These are phyloP conservation scores for Corbicula japonica DNA, from an alignment of 2,888 invertebrate species.

Conservation along the genomic window DNA sequence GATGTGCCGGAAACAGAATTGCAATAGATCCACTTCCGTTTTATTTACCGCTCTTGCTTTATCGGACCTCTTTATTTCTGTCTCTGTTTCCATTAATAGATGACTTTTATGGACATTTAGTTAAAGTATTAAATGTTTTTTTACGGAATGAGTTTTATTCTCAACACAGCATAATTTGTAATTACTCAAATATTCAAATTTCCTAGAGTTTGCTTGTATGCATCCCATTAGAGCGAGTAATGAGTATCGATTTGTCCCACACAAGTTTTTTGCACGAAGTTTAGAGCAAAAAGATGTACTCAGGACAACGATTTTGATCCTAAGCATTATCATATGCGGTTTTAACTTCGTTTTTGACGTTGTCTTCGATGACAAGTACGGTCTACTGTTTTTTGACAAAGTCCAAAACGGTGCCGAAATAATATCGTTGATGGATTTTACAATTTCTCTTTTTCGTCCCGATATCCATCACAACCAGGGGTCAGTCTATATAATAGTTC, in stretches of 20 bases:
- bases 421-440: conserved; percentile 31
- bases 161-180: not conserved
- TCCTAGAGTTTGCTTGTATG: conserved; percentile 12
- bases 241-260: conserved; percentile 16
- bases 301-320: not conserved
- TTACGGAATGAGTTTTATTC: not conserved
- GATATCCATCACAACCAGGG: conserved; percentile 8
- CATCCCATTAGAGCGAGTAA: conserved; percentile 20
- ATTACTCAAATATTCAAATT: conserved; percentile 22
- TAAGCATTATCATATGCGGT: not conserved
- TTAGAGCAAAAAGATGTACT: not conserved
- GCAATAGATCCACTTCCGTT: conserved; percentile 24
- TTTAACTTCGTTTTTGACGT: conserved; percentile 7
- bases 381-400: not conserved
- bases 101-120: conserved; percentile 5
- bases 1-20: conserved; percentile 17
- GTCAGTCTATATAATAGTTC: conserved; percentile 15
- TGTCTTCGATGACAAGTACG: not conserved
- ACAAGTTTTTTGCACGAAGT: conserved; percentile 11
- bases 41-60: conserved; percentile 21
- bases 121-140: too few relatives aligned
- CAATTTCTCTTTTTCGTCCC: conserved; percentile 9
- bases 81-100: conserved; percentile 13
- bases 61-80: conserved; percentile 20
- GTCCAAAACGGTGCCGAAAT: conserved; percentile 12